Conservation (phyloP, 2,113 vertebrate species). For the Lagopus leucura region DNA sequence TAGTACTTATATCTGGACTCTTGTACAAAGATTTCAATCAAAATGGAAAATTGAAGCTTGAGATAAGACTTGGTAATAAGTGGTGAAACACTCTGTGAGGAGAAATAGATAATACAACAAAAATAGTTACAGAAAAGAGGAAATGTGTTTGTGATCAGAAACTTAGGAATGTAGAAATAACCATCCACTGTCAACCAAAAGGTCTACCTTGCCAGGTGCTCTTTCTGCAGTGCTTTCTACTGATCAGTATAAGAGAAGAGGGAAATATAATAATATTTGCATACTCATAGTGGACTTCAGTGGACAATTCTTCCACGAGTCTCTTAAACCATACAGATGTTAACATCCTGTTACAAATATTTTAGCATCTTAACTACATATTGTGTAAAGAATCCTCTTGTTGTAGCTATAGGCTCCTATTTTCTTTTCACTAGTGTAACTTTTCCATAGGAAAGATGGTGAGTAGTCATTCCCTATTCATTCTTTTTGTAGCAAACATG, state of each 20-base stretch:
- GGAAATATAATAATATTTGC: background rate
- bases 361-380: background rate
- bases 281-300: background rate
- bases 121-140: background rate
- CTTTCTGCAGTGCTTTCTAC: background rate
- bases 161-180: background rate
- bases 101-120: background rate
- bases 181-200: background rate
- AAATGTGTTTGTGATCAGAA: background rate
- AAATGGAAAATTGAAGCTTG: background rate
- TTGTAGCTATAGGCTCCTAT: background rate
- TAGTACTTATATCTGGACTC: background rate
- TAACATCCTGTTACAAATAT: background rate
- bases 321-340: background rate
- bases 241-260: background rate
- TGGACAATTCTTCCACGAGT: background rate
- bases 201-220: background rate
- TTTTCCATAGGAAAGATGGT: background rate
- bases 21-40: background rate
- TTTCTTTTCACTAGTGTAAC: background rate
- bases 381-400: background rate
- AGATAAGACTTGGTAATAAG: background rate
- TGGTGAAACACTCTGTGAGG: background rate
- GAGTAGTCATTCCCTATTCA: background rate
- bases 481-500: background rate